A percentile compares a stretch with the other conserved stretches of the same genome.
Conservation (phyloP, 2,888 invertebrate species). For the Chloroclysta siterata region DNA sequence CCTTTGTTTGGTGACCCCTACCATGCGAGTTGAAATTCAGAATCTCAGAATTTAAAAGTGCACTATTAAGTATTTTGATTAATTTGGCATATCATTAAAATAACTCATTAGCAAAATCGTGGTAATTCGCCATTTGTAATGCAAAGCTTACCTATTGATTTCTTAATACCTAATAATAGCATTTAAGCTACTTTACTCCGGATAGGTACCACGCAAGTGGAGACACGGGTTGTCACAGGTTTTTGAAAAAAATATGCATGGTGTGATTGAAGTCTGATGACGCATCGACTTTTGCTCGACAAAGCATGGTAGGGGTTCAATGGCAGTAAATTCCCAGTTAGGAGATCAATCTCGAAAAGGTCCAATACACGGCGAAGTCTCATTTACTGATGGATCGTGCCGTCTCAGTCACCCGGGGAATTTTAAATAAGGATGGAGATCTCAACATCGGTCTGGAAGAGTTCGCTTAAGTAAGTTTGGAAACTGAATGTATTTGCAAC, state of each 20-base stretch:
- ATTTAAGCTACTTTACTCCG: too few relatives aligned
- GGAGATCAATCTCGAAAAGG: slow-evolving; percentile 60
- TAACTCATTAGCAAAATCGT: too few relatives aligned
- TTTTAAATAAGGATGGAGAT: slow-evolving; percentile 37
- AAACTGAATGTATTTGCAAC: neutral
- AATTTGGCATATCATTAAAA: too few relatives aligned
- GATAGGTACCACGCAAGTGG: too few relatives aligned
- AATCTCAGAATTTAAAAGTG: neutral
- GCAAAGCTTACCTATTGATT: too few relatives aligned
- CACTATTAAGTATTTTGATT: too few relatives aligned
- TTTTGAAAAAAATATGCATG: too few relatives aligned
- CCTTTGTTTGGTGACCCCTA: slow-evolving; percentile 44
- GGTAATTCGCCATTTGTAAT: too few relatives aligned
- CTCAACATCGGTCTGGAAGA: slow-evolving; percentile 22
- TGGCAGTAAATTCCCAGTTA: slow-evolving; percentile 51
- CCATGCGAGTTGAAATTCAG: slow-evolving; percentile 29
- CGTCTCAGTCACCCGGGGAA: slow-evolving; percentile 31
- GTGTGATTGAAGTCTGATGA: neutral
- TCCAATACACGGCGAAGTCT: slow-evolving; percentile 55
- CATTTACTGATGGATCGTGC: slow-evolving; percentile 60
- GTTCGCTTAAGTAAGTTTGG: slow-evolving; percentile 1
- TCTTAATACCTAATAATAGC: too few relatives aligned
- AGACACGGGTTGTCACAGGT: too few relatives aligned
- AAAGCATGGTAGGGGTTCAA: slow-evolving; percentile 38
- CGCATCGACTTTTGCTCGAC: slow-evolving; percentile 14